phyloP scores from a whole-genome alignment of 2,113 vertebrate genomes.

The Ifrita kowaldi region DNA sequence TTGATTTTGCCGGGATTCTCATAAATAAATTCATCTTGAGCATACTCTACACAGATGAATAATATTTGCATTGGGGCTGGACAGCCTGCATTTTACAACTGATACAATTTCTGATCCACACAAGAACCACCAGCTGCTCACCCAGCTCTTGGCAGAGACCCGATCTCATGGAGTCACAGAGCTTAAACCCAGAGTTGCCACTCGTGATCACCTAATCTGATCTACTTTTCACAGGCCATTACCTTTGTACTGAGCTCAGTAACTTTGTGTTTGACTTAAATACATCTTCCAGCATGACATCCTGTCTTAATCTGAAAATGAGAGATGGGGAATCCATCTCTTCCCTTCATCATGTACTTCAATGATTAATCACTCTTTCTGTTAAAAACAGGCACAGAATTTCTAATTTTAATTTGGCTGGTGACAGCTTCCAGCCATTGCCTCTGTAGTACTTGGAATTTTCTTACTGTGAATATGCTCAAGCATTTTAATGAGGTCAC shows the following conservation, averaged over 20 bases:
- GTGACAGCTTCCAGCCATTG: neutral
- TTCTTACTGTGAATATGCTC: neutral
- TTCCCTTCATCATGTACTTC: neutral
- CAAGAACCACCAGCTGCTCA: neutral
- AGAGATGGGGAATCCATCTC: constrained; percentile 13
- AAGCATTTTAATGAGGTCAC: neutral
- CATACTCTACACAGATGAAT: neutral
- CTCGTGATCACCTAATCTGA: neutral
- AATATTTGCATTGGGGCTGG: neutral
- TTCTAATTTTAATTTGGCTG: constrained; percentile 28
- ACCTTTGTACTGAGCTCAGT: neutral
- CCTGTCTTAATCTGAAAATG: neutral
- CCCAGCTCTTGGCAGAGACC: neutral
- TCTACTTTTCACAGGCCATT: neutral
- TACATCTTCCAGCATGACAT: neutral
- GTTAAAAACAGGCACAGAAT: neutral
- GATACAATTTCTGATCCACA: neutral
- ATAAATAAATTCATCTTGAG: neutral
- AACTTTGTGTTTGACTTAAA: constrained; percentile 19
- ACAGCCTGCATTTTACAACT: neutral
- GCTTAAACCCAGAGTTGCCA: neutral
- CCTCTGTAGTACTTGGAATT: neutral
- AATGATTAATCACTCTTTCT: constrained; percentile 14
- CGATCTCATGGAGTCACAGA: neutral
- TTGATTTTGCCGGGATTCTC: neutral